Evolutionary conservation across 2,797 vertebrate genomes (phyloP).

Genomic region (Tenualosa thibaudeaui): DNA sequence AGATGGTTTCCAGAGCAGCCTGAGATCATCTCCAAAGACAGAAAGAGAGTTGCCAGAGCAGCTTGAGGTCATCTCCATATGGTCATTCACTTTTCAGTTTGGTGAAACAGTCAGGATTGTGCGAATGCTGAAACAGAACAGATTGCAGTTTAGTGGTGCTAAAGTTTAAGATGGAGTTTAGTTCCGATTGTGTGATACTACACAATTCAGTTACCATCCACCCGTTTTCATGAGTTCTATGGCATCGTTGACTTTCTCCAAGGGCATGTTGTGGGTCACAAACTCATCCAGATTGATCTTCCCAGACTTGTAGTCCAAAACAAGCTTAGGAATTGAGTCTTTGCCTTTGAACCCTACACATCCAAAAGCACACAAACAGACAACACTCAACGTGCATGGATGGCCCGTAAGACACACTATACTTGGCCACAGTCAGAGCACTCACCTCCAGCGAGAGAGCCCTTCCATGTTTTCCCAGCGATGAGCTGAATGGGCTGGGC

Average conservation of each 20-base stretch:
- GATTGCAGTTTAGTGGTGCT: no score
- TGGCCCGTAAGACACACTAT: no score
- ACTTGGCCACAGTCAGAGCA: background rate
- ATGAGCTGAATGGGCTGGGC: conserved; percentile 86
- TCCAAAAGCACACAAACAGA: background rate
- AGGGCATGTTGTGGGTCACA: conserved; percentile 81
- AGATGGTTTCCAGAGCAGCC: background rate
- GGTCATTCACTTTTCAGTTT: conserved; percentile 34
- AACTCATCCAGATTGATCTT: conserved; percentile 84
- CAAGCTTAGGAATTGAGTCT: conserved; percentile 76
- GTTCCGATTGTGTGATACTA: background rate
- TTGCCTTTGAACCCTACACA: conserved; percentile 76
- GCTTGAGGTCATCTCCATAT: background rate
- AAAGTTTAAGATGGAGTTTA: no score
- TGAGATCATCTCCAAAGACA: background rate
- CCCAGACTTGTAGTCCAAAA: conserved; percentile 79
- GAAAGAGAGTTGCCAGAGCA: background rate
- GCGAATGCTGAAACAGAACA: conserved; percentile 50
- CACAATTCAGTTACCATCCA: conserved; percentile 73
- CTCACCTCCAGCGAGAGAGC: conserved; percentile 88
- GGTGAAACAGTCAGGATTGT: conserved; percentile 44
- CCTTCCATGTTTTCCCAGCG: conserved; percentile 89
- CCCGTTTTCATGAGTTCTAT: conserved; percentile 81
- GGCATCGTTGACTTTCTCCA: conserved; percentile 80
- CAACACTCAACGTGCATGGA: background rate